phyloP scores from a whole-genome alignment of 2,113 vertebrate genomes.

The Pseudopipra pipra region DNA sequence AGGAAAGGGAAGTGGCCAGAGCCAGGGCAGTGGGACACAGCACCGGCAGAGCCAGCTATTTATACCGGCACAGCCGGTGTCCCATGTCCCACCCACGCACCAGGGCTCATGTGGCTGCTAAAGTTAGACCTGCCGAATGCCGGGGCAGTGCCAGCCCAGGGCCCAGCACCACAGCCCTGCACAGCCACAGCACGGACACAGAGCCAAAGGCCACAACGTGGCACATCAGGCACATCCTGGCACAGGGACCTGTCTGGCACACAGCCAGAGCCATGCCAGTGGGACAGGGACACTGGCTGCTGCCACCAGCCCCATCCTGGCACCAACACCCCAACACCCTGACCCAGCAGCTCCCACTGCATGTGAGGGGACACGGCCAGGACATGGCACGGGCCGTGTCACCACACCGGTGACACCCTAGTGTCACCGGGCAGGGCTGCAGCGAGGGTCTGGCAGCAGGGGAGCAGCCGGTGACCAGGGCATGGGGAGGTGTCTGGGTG shows the following conservation, averaged over 20 bases:
- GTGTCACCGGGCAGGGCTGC: rapidly evolving
- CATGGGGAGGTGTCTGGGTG: not conserved
- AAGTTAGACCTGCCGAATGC: not conserved
- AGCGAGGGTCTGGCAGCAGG: not conserved
- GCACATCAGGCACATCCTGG: not conserved
- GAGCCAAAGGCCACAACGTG: not conserved
- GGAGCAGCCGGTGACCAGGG: not conserved
- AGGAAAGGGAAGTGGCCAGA: not conserved
- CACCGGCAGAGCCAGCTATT: not conserved
- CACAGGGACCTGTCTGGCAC: not conserved
- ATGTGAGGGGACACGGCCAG: not conserved
- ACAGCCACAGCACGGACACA: not conserved
- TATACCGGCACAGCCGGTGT: not conserved
- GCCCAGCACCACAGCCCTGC: not conserved
- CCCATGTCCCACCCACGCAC: not conserved
- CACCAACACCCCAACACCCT: not conserved
- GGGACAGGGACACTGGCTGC: not conserved
- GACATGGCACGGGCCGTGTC: not conserved
- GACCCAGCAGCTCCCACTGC: not conserved
- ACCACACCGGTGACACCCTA: not conserved
- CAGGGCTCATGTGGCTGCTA: not conserved
- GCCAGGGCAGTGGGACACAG: not conserved
- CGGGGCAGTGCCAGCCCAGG: not conserved
- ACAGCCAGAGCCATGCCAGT: rapidly evolving
- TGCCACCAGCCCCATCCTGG: not conserved